Base-by-base conservation (phyloP, 2,888 invertebrate genomes). In the Muscina levida region DNA sequence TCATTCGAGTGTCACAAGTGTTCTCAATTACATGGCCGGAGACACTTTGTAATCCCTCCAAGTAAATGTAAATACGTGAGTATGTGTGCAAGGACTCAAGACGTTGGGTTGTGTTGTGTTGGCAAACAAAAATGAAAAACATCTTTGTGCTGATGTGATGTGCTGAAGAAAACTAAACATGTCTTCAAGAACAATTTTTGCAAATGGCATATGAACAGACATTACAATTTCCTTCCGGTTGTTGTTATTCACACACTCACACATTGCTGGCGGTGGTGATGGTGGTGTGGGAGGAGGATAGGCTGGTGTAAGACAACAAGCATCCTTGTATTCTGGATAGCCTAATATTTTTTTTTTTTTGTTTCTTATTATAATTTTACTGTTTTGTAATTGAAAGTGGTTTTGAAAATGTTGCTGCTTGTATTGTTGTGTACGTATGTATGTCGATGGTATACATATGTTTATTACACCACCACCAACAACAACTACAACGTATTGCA, bases 1-100 rank as follows among this genome's bases (percentile, higher is more conserved):
- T 77, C 48, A 74, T 65, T 73, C 84, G 85, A 31, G 83, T 87
- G 88, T 84, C 88, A 87, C 89, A 89, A 89, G 89, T 88, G 89
- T 86, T 88, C 87, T 85, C 84, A 89, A 89, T 89, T 89, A 88
- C 87, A 88, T 84, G 84, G 83, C 82, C 83, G 74, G 42, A 77
- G 81, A 77, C 77, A 81, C 74, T 72, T 65, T 59, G 79, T 77
- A 77, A 73, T 62, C 73, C 67, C 71, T 68, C 19, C 19, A 68
- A 24, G 26, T 37, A 57, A 31, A 74, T 39, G 17, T 31, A n/a
- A n/a, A 59, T 17, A 59, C 59, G 37, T 31, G 19, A 39, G 15
- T 31, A 57, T 15, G 42, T 31, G 8, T 31, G 31, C 22, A 65
- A 59, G 5, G 37, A 65, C 19, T 42, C 6, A 44, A 19, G 22